Base-by-base conservation (phyloP, 64 coral and sea anemone species). In the Astreopora myriophthalma region DNA sequence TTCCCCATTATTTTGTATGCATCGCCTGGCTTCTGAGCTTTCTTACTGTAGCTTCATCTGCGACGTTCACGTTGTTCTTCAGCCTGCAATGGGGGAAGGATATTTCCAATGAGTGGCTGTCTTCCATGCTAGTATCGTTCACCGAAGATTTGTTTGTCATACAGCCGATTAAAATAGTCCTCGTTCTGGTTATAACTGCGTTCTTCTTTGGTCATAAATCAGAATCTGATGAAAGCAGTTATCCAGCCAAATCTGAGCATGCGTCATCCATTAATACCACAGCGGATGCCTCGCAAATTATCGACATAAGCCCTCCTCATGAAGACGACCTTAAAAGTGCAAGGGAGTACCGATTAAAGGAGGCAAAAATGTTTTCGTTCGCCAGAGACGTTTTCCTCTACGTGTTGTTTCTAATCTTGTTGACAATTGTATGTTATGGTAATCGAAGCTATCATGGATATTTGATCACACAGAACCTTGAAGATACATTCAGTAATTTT, bases 101-200 rank as follows among this genome's bases (percentile, higher is more conserved):
- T 2, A 85, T 96, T 58, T 79, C 94, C 0, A 92, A 96, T 14
- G 74, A 92, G 22, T 96, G 94, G 94, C 94, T 96, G 13, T 92
- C 94, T 2, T 96, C 94, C 20, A 92, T 96, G 90, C 57, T 96
- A 14, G 31, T 96, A 57, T 92, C 94, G 2, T 96, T 96, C 37
- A 88, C 75, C 9, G 68, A 96, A 69, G 94, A 96, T 34, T 64
- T 96, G n/a, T 92, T 96, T 33, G 85, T 96, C 13, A 22, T 96
- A 34, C 94, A 96, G 44, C 94, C 94, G 4, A 34, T 92, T 19
- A 96, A 96, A 23, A 92, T 96, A 35, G 83, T 67, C 17, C 26
- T 96, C 17, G 40, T 92, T 22, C 67, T 90, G 20, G 1, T 96
- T 26, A 58, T 96, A 20, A 52, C 92, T 36, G 74, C 90, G 5